Evolutionary conservation across 1,140 invertebrate genomes (phyloP).

Genomic region (Phymorhynchus buccinoides): DNA sequence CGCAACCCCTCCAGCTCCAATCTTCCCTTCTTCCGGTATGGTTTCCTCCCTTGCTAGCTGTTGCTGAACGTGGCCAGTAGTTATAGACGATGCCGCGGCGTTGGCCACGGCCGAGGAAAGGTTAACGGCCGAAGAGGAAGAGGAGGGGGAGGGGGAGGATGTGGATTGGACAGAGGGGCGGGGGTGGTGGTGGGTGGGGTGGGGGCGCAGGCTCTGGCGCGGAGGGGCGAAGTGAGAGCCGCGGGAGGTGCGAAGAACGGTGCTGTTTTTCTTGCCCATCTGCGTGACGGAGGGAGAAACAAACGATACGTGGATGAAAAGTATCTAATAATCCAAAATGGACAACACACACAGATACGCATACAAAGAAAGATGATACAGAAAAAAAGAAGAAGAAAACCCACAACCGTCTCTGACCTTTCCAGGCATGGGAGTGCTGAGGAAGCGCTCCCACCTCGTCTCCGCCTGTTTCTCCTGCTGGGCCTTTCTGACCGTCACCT

Average conservation of each 20-base stretch:
- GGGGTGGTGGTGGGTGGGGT: conserved; percentile 34
- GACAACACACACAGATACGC: neutral
- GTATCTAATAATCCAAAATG: too few relatives aligned
- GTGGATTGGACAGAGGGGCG: conserved; percentile 50
- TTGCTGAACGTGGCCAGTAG: neutral
- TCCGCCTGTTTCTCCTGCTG: conserved; percentile 54
- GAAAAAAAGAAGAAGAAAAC: neutral
- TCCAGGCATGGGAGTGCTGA: conserved; percentile 48
- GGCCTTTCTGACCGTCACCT: conserved; percentile 45
- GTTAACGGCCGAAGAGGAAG: conserved; percentile 30
- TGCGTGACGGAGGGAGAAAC: neutral
- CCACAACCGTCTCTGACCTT: conserved; percentile 41
- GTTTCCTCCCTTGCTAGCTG: conserved; percentile 30
- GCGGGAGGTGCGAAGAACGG: conserved; percentile 36
- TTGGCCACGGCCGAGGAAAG: conserved; percentile 1
- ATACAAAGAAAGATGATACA: neutral
- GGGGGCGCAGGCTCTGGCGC: conserved; percentile 26
- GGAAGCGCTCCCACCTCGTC: conserved; percentile 54
- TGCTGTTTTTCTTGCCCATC: conserved; percentile 47
- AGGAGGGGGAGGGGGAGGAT: conserved; percentile 32
- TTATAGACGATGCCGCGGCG: neutral
- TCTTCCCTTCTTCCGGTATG: conserved; percentile 16
- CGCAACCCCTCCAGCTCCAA: conserved; percentile 17
- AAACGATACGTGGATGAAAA: too few relatives aligned
- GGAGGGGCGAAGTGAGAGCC: too few relatives aligned